These are phyloP conservation scores for Sanderia malayensis DNA, from an alignment of 30 jellyfish, hydroid and myxozoan species.

Conservation along the genomic window DNA sequence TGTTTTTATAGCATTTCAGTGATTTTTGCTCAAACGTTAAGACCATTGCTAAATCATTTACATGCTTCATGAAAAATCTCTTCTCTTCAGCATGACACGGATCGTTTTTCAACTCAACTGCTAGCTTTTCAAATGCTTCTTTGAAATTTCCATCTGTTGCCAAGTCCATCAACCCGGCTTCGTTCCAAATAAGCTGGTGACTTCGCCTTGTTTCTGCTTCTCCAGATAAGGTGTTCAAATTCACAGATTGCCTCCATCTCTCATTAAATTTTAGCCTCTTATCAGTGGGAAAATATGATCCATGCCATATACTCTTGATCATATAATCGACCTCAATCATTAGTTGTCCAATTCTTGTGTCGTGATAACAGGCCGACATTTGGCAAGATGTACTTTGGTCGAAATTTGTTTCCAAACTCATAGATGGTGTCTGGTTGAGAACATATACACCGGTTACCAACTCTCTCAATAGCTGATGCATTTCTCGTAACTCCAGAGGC, in stretches of 20 bases:
- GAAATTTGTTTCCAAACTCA: constrained; percentile 48
- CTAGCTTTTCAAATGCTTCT: constrained; percentile 28
- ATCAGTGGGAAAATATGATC: constrained; percentile 49
- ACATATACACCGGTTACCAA: constrained; percentile 53
- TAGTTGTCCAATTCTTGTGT: constrained; percentile 68
- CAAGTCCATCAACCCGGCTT: constrained; percentile 65
- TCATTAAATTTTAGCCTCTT: constrained; percentile 53
- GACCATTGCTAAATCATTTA: constrained; percentile 45
- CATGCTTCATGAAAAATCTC: constrained; percentile 45
- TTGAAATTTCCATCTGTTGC: constrained; percentile 46
- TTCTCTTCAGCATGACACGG: constrained; percentile 19
- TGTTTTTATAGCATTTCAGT: constrained; percentile 5
- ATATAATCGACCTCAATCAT: constrained; percentile 64
- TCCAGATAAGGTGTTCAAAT: constrained; percentile 60
- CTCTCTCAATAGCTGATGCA: constrained; percentile 70
- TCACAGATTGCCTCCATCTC: constrained; percentile 69
- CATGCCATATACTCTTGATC: constrained; percentile 72
- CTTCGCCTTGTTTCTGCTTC: constrained; percentile 70
- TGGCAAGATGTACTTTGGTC: constrained; percentile 59
- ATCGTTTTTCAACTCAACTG: not conserved
- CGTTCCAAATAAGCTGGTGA: constrained; percentile 70
- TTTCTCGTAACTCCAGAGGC: constrained; percentile 49
- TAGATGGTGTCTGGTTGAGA: constrained; percentile 54
- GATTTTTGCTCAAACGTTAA: constrained; percentile 46
- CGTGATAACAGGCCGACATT: constrained; percentile 66